Evolutionary conservation across 2,888 invertebrate species (phyloP).

Genomic region (Melinopterus prodromus): DNA sequence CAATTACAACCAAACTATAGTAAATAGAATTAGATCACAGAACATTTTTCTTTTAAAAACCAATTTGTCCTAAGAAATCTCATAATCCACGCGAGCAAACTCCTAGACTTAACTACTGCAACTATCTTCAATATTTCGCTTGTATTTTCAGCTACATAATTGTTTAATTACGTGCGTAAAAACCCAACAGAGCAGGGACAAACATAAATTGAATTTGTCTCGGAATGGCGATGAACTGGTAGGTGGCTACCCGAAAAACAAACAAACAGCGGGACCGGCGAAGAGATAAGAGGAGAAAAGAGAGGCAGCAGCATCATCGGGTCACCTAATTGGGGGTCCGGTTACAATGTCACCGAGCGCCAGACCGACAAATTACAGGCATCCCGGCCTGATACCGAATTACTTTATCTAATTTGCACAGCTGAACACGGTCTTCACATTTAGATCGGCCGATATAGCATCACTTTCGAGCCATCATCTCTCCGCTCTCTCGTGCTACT

Average conservation of each 20-base stretch:
- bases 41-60: too few species aligned
- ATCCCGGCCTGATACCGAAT: slow-evolving; percentile 29
- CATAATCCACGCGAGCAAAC: too few species aligned
- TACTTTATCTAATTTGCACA: slow-evolving; percentile 24
- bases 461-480: slow-evolving; percentile 14
- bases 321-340: slow-evolving; percentile 44
- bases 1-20: too few species aligned
- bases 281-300: not conserved
- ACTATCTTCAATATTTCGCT: too few species aligned
- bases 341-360: slow-evolving; percentile 44
- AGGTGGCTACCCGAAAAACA: not conserved
- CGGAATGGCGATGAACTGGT: not conserved
- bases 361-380: slow-evolving; percentile 47
- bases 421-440: slow-evolving; percentile 23
- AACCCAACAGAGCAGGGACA: not conserved
- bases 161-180: too few species aligned
- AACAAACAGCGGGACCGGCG: not conserved
- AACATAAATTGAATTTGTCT: not conserved
- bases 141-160: too few species aligned
- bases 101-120: too few species aligned
- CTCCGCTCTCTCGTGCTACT: slow-evolving; percentile 7
- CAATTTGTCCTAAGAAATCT: too few species aligned
- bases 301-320: not conserved
- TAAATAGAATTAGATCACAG: too few species aligned
- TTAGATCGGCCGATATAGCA: slow-evolving; percentile 14